phyloP scores from a whole-genome alignment of 2,113 vertebrate genomes.

The Brachionichthys hirsutus region DNA sequence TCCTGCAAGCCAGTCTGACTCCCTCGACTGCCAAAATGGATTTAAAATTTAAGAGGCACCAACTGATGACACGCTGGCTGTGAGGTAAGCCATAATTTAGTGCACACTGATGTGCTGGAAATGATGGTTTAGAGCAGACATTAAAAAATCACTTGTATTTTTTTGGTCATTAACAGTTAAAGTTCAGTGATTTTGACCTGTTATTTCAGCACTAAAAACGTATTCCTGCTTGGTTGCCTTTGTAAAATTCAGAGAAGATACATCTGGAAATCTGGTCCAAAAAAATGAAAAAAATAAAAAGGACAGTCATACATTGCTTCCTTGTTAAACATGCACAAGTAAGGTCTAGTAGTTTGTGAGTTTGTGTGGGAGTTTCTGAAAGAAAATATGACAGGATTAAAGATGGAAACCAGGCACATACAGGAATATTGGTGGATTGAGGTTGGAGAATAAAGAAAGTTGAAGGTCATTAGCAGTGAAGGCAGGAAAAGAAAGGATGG shows the following conservation, averaged over 20 bases:
- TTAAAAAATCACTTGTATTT: too few species aligned
- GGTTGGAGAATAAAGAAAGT: neutral
- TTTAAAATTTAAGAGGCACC: neutral
- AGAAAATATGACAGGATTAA: constrained; percentile 21
- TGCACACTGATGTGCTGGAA: too few species aligned
- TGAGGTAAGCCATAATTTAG: too few species aligned
- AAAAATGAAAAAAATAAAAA: constrained; percentile 6
- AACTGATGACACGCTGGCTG: constrained; percentile 1
- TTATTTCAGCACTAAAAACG: too few species aligned
- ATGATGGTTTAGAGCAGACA: too few species aligned
- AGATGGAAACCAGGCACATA: too few species aligned
- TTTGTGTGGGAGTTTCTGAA: constrained; percentile 32
- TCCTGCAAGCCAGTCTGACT: neutral
- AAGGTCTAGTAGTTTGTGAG: too few species aligned
- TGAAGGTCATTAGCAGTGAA: constrained; percentile 32
- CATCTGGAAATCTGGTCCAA: constrained; percentile 14
- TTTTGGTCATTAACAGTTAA: too few species aligned
- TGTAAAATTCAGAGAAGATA: constrained; percentile 1
- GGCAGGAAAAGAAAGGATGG: constrained; percentile 25
- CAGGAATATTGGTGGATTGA: too few species aligned
- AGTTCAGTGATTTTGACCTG: too few species aligned
- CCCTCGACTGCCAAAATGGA: constrained; percentile 1
- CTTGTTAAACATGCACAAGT: too few species aligned
- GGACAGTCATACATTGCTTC: neutral
- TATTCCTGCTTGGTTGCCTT: too few species aligned